phyloP scores from a whole-genome alignment of 1,140 invertebrate genomes.

The Atta colombica region DNA sequence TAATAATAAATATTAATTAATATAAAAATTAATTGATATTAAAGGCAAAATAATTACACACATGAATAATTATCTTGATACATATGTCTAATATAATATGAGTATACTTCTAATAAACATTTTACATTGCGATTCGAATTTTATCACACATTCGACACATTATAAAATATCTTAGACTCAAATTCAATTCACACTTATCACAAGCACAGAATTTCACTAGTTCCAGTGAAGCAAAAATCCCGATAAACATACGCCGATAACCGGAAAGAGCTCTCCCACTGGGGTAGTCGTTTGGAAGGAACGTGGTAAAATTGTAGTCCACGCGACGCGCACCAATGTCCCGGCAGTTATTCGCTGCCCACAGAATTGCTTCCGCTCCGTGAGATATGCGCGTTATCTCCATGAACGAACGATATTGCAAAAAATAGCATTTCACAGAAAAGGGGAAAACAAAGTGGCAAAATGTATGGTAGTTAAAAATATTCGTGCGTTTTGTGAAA shows the following conservation, averaged over 20 bases:
- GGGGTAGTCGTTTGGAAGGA: constrained; percentile 30
- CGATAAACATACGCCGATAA: constrained; percentile 39
- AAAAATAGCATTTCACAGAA: constrained; percentile 44
- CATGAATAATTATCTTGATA: background rate
- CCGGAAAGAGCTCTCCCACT: constrained; percentile 14
- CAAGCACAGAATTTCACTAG: background rate
- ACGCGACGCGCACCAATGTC: background rate
- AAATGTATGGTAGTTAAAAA: constrained; percentile 35
- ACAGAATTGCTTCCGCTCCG: constrained; percentile 48
- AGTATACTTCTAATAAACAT: background rate
- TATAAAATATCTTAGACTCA: background rate
- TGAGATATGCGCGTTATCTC: constrained; percentile 55
- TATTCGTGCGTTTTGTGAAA: constrained; percentile 2
- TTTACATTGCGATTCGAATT: background rate
- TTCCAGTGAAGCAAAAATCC: background rate
- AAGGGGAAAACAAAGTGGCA: constrained; percentile 24
- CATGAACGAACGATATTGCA: constrained; percentile 38
- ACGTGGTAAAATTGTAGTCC: constrained; percentile 46
- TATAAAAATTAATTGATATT: background rate
- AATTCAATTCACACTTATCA: constrained; percentile 40
- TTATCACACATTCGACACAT: background rate
- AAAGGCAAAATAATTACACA: constrained; percentile 2
- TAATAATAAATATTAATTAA: too few relatives aligned
- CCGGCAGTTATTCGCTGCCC: constrained; percentile 36
- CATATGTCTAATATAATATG: background rate